Evolutionary conservation across 2,888 invertebrate species (phyloP).

Genomic region (Tuta absoluta): DNA sequence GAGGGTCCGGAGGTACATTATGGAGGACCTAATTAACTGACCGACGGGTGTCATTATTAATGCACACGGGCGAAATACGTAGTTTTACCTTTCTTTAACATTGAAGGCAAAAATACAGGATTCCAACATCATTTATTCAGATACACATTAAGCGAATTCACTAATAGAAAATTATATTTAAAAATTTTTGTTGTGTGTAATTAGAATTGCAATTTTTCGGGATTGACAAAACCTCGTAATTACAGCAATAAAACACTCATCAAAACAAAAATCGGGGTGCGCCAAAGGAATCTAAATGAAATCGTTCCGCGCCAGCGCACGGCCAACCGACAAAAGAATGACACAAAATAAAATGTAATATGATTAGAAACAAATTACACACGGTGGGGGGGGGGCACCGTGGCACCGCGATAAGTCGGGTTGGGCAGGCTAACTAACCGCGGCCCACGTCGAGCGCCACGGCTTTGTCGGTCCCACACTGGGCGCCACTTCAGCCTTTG

Average conservation of each 20-base stretch:
- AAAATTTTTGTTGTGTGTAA: constrained; percentile 1
- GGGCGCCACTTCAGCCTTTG: constrained; percentile 48
- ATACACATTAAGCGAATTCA: not conserved
- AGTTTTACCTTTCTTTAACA: constrained; percentile 26
- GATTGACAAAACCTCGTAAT: constrained; percentile 19
- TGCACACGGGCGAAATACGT: constrained; percentile 25
- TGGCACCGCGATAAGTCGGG: constrained; percentile 54
- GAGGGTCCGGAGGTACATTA: constrained; percentile 76
- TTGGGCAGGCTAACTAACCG: constrained; percentile 67
- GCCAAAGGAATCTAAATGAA: constrained; percentile 26
- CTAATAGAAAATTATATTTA: not conserved
- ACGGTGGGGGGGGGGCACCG: constrained; percentile 38
- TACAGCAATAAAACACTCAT: constrained; percentile 22
- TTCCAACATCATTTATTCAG: constrained; percentile 2
- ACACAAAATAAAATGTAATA: constrained; percentile 61
- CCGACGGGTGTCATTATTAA: constrained; percentile 42
- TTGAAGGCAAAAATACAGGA: constrained; percentile 18
- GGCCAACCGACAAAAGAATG: constrained; percentile 26
- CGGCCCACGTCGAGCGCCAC: constrained; percentile 36
- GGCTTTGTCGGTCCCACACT: constrained; percentile 38
- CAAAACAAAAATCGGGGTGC: constrained; percentile 28
- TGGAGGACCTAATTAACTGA: constrained; percentile 77
- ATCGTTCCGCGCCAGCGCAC: constrained; percentile 27
- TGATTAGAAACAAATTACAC: constrained; percentile 78
- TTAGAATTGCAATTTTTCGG: not conserved